These are phyloP conservation scores for Ageneiosus marmoratus DNA, from an alignment of 2,113 vertebrate genomes.

Conservation along the genomic window DNA sequence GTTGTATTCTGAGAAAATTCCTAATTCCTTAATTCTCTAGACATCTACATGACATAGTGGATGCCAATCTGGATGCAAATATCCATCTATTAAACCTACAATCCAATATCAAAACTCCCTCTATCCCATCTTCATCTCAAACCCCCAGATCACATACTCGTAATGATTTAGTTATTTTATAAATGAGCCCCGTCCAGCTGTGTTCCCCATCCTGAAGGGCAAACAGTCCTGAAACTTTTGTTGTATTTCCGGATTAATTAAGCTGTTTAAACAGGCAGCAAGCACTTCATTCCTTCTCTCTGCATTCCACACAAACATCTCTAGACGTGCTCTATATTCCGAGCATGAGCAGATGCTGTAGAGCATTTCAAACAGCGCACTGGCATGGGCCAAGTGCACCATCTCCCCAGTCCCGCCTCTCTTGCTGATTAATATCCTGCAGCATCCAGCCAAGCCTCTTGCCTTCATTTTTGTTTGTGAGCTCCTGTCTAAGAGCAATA, in stretches of 20 bases:
- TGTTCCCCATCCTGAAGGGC: constrained; percentile 11
- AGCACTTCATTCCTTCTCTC: constrained; percentile 14
- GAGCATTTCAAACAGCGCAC: constrained; percentile 40
- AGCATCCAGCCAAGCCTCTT: constrained; percentile 18
- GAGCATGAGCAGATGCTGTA: constrained; percentile 36
- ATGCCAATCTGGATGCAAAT: background rate
- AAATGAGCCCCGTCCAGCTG: background rate
- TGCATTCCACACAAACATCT: constrained; percentile 24
- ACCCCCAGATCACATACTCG: constrained; percentile 5
- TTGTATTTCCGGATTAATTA: constrained; percentile 46
- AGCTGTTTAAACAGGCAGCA: constrained; percentile 44
- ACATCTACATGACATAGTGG: background rate
- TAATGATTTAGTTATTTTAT: constrained; percentile 16
- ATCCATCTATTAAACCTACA: background rate
- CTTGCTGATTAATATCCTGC: constrained; percentile 45
- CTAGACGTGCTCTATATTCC: constrained; percentile 43
- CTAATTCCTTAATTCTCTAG: background rate
- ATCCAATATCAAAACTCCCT: background rate
- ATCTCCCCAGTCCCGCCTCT: constrained; percentile 11
- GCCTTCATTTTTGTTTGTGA: constrained; percentile 42
- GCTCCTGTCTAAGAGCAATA: constrained; percentile 35
- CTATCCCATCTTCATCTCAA: background rate
- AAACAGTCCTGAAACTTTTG: constrained; percentile 34
- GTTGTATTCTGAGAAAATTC: background rate
- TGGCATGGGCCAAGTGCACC: constrained; percentile 20